Evolutionary conservation across 2,113 vertebrate genomes (phyloP).

Genomic region (Sorex araneus): DNA sequence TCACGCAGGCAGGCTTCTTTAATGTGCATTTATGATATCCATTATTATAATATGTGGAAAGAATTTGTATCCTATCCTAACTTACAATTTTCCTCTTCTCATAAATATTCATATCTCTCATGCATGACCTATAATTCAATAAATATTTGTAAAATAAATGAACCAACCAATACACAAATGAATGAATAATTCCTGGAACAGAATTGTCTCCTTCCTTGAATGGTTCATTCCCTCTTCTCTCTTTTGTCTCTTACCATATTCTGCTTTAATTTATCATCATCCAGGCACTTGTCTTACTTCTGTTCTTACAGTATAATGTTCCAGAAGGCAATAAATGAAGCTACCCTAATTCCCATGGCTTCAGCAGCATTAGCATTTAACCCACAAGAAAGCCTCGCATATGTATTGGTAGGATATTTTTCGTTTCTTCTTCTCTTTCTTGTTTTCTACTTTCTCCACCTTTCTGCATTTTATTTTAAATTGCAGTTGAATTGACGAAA

Average conservation of each 20-base stretch:
- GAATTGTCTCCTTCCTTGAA: background rate
- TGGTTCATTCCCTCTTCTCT: background rate
- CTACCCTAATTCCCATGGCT: background rate
- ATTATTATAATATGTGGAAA: background rate
- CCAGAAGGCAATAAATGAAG: background rate
- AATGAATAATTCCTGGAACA: background rate
- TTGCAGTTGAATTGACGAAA: background rate
- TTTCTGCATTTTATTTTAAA: background rate
- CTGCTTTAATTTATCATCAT: background rate
- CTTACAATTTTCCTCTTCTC: background rate
- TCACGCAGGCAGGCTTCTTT: background rate
- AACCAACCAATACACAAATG: background rate
- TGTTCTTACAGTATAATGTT: background rate
- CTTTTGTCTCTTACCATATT: background rate
- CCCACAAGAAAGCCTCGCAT: background rate
- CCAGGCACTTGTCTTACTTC: background rate
- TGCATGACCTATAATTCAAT: background rate
- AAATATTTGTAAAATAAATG: slow-evolving; percentile 25
- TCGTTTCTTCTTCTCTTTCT: background rate
- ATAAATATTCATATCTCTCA: background rate
- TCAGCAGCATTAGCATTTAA: background rate
- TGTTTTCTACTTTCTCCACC: background rate
- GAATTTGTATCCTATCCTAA: background rate
- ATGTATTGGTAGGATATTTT: background rate
- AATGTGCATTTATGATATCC: background rate